Conservation (phyloP, 2,888 invertebrate genomes). For the Oligia fasciuncula region DNA sequence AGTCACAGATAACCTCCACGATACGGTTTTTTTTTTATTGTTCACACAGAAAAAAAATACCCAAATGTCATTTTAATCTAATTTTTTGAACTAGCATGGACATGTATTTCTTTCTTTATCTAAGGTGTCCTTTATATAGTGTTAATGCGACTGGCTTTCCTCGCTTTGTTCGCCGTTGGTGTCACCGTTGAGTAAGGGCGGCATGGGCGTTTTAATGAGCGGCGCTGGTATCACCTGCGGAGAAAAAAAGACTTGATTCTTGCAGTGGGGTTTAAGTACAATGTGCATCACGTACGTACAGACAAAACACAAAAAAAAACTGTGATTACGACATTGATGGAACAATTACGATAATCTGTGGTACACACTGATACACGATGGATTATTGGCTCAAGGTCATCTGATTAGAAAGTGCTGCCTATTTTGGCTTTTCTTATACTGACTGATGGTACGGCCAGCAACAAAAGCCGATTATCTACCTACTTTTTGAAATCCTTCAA, state of each 20-base stretch:
- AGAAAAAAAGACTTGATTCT: conserved; percentile 50
- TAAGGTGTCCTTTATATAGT: conserved; percentile 55
- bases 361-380: conserved; percentile 22
- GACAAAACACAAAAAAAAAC: conserved; percentile 15
- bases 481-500: not conserved
- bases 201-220: conserved; percentile 80
- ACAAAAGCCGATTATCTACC: not conserved
- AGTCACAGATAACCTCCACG: conserved; percentile 65
- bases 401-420: not conserved
- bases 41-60: conserved; percentile 64
- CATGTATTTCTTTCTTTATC: conserved; percentile 54
- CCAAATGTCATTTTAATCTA: conserved; percentile 68
- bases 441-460: not conserved
- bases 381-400: not conserved
- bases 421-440: not conserved
- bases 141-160: conserved; percentile 72
- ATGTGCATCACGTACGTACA: conserved; percentile 16
- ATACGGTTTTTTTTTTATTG: conserved; percentile 46
- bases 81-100: conserved; percentile 64
- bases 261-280: conserved; percentile 14
- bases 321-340: conserved; percentile 24
- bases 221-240: conserved; percentile 88
- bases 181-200: conserved; percentile 82
- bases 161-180: conserved; percentile 79
- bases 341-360: conserved; percentile 23